Base-by-base conservation (phyloP, 2,797 vertebrate species). In the Darevskia nairensis region DNA sequence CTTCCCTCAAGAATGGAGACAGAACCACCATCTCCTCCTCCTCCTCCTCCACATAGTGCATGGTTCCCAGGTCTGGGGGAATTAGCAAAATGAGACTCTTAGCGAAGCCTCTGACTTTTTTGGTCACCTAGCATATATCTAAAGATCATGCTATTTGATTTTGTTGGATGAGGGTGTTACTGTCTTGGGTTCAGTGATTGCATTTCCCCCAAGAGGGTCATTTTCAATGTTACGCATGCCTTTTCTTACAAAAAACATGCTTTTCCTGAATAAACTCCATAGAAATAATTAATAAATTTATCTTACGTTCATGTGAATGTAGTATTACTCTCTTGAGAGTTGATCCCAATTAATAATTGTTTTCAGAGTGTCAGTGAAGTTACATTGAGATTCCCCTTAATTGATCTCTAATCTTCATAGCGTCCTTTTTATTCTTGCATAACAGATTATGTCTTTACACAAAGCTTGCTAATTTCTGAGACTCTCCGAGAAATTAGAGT, bases 401-500 rank as follows among this genome's bases (percentile, higher is more conserved):
- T 17, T 76, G 39, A 46, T 46, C 10, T 81, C 39, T 74, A 46
- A 61, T 75, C 59, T 75, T 82, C 8, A 25, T 87, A 80, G 39
- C 4, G n/a, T 50, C 39, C 9, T 87, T 64, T 64, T 46, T 50
- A 55, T 39, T 84, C 69, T 75, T 80, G 29, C 41, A 2, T 41
- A 59, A 35, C 50, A 41, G 32, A 29, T 84, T 23, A 21, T 9
- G 8, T 68, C 21, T 82, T 46, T 46, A 64, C 44, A 27, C 13
- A 82, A 82, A 66, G 21, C 23, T 66, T 46, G 27, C 35, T 68
- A 46, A 77, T 66, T 85, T 64, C 72, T 78, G 8, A n/a, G 25
- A 75, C 35, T 59, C 19, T 59, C 35, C 29, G 64, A 61, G 1
- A 66, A 13, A 0, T 0, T 46, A 25, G 21, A 0, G 29, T 71